Conservation (phyloP, 2,797 vertebrate genomes). For the Sylvilagus floridanus region DNA sequence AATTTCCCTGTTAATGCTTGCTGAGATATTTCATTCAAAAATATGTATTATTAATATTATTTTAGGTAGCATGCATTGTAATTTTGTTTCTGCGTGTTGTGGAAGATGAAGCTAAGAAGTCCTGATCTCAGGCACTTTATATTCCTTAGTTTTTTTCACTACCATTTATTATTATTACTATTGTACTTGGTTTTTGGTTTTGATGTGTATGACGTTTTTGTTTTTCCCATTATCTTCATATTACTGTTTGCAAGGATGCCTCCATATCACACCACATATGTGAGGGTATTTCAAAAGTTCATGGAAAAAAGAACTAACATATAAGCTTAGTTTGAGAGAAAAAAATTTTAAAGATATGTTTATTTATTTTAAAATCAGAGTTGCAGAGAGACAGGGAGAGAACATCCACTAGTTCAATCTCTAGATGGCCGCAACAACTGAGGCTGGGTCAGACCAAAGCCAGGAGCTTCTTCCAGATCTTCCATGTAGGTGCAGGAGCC, state of each 20-base stretch:
- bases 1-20: neutral
- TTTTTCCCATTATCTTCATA: neutral
- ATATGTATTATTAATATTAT: neutral
- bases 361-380: too few species aligned
- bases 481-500: too few species aligned
- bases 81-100: neutral
- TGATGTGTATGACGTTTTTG: neutral
- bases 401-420: too few species aligned
- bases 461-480: too few species aligned
- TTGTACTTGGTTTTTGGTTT: neutral
- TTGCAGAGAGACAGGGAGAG: too few species aligned
- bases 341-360: too few species aligned
- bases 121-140: neutral
- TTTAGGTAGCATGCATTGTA: neutral
- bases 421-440: too few species aligned
- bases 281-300: too few species aligned
- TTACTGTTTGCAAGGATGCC: neutral
- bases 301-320: too few species aligned
- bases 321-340: too few species aligned
- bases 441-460: too few species aligned
- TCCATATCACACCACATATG: neutral
- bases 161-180: neutral
- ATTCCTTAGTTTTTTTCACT: neutral
- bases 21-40: neutral
- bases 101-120: neutral